Evolutionary conservation across 2,797 vertebrate species (phyloP).

Genomic region (Crossoptilon crossoptilon): DNA sequence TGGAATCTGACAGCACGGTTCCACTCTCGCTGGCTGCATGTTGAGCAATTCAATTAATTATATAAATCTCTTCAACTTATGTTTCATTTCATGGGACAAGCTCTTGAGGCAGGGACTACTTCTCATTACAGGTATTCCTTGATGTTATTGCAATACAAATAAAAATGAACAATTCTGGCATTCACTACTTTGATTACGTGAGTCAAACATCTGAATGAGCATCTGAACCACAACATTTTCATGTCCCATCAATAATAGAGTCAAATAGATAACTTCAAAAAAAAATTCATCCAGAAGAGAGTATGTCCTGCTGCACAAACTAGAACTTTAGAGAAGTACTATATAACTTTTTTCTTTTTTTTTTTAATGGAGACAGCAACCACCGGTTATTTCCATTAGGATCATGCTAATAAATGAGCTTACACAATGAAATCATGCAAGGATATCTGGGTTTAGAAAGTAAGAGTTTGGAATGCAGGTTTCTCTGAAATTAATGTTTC

Average conservation of each 20-base stretch:
- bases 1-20: fast-evolving
- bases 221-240: neutral
- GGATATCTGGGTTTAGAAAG: neutral
- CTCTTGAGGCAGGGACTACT: neutral
- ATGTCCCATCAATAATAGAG: neutral
- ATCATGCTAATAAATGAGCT: neutral
- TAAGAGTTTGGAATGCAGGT: neutral
- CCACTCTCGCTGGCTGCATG: neutral
- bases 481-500: no score
- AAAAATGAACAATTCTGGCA: neutral
- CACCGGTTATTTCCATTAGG: neutral
- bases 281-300: neutral
- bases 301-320: neutral
- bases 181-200: neutral
- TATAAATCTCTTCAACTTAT: neutral
- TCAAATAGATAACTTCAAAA: neutral
- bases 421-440: neutral
- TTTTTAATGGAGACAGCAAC: neutral
- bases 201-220: neutral
- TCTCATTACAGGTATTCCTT: neutral
- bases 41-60: neutral
- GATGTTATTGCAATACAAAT: neutral
- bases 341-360: neutral
- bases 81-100: neutral
- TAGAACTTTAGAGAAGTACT: neutral